phyloP scores from a whole-genome alignment of 2,888 invertebrate genomes.

The Mystacides longicornis region DNA sequence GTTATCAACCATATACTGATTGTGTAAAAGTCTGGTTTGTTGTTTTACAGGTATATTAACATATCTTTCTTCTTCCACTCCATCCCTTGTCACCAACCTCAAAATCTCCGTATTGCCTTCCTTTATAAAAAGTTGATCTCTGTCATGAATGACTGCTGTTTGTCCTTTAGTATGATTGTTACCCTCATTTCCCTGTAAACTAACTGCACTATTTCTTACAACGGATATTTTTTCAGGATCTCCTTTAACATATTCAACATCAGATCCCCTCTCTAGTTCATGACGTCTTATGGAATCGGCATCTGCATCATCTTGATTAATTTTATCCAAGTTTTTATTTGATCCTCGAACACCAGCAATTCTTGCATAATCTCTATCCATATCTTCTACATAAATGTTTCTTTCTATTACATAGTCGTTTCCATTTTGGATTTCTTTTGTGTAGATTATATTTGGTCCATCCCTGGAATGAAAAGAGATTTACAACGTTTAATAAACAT shows the following conservation, averaged over 20 bases:
- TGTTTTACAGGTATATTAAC: conserved; percentile 49
- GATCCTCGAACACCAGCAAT: conserved; percentile 45
- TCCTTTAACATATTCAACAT: conserved; percentile 47
- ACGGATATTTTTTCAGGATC: conserved; percentile 33
- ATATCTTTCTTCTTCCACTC: conserved; percentile 57
- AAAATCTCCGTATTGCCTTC: conserved; percentile 82
- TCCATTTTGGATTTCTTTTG: conserved; percentile 49
- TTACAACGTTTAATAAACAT: no score
- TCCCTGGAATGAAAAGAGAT: conserved; percentile 38
- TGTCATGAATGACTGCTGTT: conserved; percentile 38
- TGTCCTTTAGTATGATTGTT: conserved; percentile 36
- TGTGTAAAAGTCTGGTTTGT: conserved; percentile 48
- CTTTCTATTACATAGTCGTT: conserved; percentile 43
- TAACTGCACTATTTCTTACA: conserved; percentile 25
- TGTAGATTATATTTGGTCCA: conserved; percentile 49
- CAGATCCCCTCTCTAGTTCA: conserved; percentile 71
- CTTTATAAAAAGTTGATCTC: conserved; percentile 71
- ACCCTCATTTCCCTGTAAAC: conserved; percentile 32
- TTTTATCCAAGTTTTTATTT: conserved; percentile 31
- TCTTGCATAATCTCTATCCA: conserved; percentile 51
- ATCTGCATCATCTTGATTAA: conserved; percentile 49
- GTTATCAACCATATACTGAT: conserved; percentile 59
- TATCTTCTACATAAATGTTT: conserved; percentile 52
- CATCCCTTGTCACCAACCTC: conserved; percentile 67
- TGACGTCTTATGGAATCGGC: conserved; percentile 68